Base-by-base conservation (phyloP, 2,113 vertebrate genomes). In the Silurus meridionalis region DNA sequence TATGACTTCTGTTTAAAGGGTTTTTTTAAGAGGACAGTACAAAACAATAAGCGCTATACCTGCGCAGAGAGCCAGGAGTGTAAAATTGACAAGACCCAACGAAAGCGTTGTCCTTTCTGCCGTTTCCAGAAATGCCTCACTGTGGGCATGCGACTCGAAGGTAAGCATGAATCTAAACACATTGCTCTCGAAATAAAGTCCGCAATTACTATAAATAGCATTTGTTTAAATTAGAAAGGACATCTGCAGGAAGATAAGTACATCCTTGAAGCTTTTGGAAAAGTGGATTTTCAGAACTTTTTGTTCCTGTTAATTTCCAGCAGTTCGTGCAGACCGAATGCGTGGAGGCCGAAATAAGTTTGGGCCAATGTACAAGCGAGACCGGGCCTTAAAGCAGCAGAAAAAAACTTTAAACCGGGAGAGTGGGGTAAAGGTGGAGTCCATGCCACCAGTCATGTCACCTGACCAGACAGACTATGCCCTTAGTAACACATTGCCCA, bases 361-460 rank as follows among this genome's bases (percentile, higher is more conserved):
- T 90, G 98, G 98, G 46, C 98, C 98, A 87, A 99, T 99, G 98
- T 99, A 99, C 96, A 99, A 99, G 93, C 93, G 97, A 23, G 98
- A 99, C 93, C 94, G 98, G 86, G 98, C 98, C 90, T 93, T 99
- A 93, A 99, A 99, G 91, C 98, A 99, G 92, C 98, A 99, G 96
- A 99, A 99, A 94, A 99, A 99, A 92, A 97, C 98, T 84, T 95
- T 99, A 92, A 99, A 99, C 91, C 96, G 97, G 21, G 98, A 97
- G 91, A 99, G 93, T 0, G 95, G 97, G 87, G 98, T 98, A 93
- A 99, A 99, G 94, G 91, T 98, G 92, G 98, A 98, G 94, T 94
- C 93, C 0, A 94, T 92, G 10, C 95, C 96, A 2, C 95, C 95
- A 0, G 91, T 97, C 28, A 82, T 94, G 90, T 95, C 97, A 5